phyloP scores from a whole-genome alignment of 2,797 vertebrate genomes.

The Phrynocephalus vlangalii region DNA sequence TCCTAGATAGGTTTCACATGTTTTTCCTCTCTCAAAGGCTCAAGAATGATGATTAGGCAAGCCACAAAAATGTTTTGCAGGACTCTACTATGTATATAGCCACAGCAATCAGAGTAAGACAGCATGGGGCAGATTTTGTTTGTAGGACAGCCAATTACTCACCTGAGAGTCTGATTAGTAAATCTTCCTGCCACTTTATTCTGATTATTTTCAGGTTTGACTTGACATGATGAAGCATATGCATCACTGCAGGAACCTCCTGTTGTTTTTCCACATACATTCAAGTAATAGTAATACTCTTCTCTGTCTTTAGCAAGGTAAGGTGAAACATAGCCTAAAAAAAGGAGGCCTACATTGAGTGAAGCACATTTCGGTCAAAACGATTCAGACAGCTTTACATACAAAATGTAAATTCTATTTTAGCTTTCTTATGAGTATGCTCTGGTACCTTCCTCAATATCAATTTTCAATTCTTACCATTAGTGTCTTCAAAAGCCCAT shows the following conservation, averaged over 20 bases:
- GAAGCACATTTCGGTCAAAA: too few species aligned
- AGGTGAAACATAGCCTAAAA: conserved; percentile 47
- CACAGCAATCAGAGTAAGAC: not conserved
- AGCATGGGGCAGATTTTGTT: not conserved
- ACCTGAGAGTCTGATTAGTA: conserved; percentile 91
- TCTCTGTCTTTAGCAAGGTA: conserved; percentile 79
- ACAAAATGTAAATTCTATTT: not conserved
- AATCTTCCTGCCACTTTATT: conserved; percentile 85
- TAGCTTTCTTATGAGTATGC: not conserved
- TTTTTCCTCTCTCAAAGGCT: not conserved
- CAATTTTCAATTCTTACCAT: not conserved
- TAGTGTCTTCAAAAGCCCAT: not conserved
- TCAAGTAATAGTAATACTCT: conserved; percentile 88
- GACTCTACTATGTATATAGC: not conserved
- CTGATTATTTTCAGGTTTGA: conserved; percentile 69
- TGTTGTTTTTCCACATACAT: conserved; percentile 81
- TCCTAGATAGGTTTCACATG: not conserved
- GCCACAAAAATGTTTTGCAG: not conserved
- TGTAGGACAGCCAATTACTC: conserved; percentile 37
- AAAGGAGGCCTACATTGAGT: not conserved
- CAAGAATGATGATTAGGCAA: not conserved
- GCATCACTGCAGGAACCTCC: conserved; percentile 63
- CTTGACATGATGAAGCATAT: conserved; percentile 86
- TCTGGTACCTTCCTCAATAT: not conserved
- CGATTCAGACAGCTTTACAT: conserved; percentile 12